phyloP scores from a whole-genome alignment of 2,797 vertebrate species.

The Ceryle rudis region DNA sequence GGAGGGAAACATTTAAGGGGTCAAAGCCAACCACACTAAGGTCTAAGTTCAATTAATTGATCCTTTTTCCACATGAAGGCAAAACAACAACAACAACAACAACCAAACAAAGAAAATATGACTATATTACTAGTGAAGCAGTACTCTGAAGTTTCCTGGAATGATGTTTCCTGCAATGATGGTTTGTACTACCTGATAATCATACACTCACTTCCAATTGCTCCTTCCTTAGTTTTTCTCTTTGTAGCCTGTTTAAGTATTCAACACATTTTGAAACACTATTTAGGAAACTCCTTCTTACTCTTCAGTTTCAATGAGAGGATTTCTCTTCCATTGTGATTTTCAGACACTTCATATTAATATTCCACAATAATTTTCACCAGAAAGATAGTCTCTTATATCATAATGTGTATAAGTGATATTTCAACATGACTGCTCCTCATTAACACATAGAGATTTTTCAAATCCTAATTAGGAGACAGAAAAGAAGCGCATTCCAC shows the following conservation, averaged over 20 bases:
- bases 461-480: slow-evolving; percentile 20
- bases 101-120: too few species aligned
- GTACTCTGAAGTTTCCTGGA: not conserved
- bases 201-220: not conserved
- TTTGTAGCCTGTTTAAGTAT: not conserved
- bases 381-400: not conserved
- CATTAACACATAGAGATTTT: slow-evolving; percentile 29
- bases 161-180: not conserved
- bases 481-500: not conserved
- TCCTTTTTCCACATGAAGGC: not conserved
- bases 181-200: not conserved
- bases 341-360: not conserved
- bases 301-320: not conserved
- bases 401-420: not conserved
- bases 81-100: too few species aligned
- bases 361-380: not conserved
- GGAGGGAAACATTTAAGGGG: too few species aligned
- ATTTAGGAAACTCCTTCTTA: not conserved
- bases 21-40: not conserved
- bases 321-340: not conserved
- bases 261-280: not conserved
- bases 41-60: not conserved
- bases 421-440: slow-evolving; percentile 13
- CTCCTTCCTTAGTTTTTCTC: not conserved
- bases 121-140: too few species aligned